phyloP scores from a whole-genome alignment of 2,888 invertebrate genomes.

The Caenorhabditis sp. region DNA sequence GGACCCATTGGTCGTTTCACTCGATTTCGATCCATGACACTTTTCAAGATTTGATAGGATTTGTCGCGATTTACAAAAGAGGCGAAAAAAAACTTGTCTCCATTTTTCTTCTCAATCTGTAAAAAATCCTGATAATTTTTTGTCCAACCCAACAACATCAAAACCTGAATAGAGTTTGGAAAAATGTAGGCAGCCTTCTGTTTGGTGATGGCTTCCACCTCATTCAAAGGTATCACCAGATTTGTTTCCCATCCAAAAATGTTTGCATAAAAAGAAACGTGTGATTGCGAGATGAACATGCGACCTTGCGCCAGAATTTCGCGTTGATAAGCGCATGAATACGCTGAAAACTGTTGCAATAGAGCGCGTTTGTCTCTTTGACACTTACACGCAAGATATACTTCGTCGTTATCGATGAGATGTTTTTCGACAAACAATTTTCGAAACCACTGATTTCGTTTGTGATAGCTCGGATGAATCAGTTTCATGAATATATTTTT shows the following conservation, averaged over 20 bases:
- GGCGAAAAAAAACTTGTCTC: slow-evolving; percentile 81
- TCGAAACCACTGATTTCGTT: slow-evolving; percentile 46
- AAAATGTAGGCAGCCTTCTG: slow-evolving; percentile 88
- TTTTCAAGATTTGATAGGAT: slow-evolving; percentile 91
- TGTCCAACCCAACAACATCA: no score
- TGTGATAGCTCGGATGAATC: slow-evolving; percentile 52
- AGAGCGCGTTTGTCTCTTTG: not conserved
- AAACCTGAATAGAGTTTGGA: slow-evolving; percentile 88
- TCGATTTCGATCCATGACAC: slow-evolving; percentile 74
- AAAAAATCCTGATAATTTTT: slow-evolving; percentile 7
- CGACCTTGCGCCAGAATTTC: slow-evolving; percentile 95
- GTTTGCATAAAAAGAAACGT: slow-evolving; percentile 95
- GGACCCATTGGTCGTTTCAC: slow-evolving; percentile 25
- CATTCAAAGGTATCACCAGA: slow-evolving; percentile 85
- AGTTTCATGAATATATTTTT: slow-evolving; percentile 51
- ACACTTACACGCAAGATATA: slow-evolving; percentile 50
- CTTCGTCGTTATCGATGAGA: slow-evolving; percentile 43
- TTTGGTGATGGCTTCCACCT: slow-evolving; percentile 90
- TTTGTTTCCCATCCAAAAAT: slow-evolving; percentile 79
- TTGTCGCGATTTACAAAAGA: slow-evolving; percentile 93
- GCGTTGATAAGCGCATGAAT: slow-evolving; percentile 93
- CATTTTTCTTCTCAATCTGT: slow-evolving; percentile 40
- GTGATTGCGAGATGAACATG: slow-evolving; percentile 91
- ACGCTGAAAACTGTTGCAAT: slow-evolving; percentile 78
- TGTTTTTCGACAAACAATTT: slow-evolving; percentile 48